Percentiles rank a stretch among this genome's conserved stretches.
phyloP scores from a whole-genome alignment of 2,888 invertebrate genomes.

The Incurvaria masculella region DNA sequence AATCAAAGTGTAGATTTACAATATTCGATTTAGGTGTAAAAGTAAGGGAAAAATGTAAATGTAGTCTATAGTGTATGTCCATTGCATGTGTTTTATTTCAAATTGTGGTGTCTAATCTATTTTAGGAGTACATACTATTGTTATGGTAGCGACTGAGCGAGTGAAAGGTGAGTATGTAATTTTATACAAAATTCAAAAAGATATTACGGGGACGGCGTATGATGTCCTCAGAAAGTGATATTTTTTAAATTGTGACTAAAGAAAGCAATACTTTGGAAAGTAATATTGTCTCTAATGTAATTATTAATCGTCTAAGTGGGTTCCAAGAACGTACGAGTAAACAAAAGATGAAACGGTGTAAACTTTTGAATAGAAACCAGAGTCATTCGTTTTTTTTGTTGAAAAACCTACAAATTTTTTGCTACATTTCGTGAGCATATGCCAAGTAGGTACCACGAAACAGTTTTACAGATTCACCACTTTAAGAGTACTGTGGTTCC shows the following conservation, averaged over 20 bases:
- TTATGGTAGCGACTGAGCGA: slow-evolving; percentile 49
- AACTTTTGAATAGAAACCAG: no score
- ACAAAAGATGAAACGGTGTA: no score
- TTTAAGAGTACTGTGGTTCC: no score
- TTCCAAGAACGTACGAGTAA: not conserved
- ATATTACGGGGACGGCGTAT: slow-evolving; percentile 21
- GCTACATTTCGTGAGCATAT: no score
- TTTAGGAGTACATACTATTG: slow-evolving; percentile 39
- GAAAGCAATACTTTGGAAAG: slow-evolving; percentile 76
- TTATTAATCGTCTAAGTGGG: not conserved
- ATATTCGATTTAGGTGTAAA: slow-evolving; percentile 27
- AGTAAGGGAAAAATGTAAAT: slow-evolving; percentile 30
- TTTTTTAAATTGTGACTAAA: slow-evolving; percentile 69
- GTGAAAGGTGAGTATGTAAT: slow-evolving; percentile 39
- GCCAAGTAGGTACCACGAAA: no score
- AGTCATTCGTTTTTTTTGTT: no score
- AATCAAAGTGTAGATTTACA: slow-evolving; percentile 38
- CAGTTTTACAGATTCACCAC: no score
- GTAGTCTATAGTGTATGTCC: slow-evolving; percentile 51
- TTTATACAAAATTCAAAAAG: slow-evolving; percentile 38
- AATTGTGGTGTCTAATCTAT: slow-evolving; percentile 55
- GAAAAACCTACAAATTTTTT: no score
- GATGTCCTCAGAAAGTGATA: slow-evolving; percentile 53
- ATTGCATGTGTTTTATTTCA: slow-evolving; percentile 52
- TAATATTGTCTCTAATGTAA: slow-evolving; percentile 32